Percentiles rank a stretch among this genome's conserved stretches.
These are phyloP conservation scores for Conus betulinus DNA, from an alignment of 1,140 invertebrate species.

Conservation along the genomic window DNA sequence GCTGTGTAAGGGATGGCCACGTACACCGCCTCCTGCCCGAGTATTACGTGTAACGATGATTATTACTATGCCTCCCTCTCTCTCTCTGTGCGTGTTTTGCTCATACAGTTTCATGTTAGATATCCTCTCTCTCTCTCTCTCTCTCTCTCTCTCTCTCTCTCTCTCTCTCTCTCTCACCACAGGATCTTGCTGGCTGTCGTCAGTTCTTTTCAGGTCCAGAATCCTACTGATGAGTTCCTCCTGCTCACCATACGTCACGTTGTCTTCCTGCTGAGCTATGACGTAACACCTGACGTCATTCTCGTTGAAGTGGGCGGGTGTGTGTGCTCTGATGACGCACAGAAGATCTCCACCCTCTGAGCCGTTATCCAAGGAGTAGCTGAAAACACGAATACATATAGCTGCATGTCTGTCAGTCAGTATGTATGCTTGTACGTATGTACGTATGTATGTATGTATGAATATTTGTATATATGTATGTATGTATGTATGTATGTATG, in stretches of 20 bases:
- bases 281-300: conserved; percentile 42
- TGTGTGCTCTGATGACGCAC: conserved; percentile 48
- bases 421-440: neutral
- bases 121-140: too few relatives aligned
- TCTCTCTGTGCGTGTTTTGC: neutral
- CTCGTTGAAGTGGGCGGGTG: conserved; percentile 45
- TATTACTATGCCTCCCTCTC: neutral
- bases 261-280: conserved; percentile 38
- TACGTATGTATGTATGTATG: too few relatives aligned
- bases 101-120: neutral
- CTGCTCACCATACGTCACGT: conserved; percentile 46
- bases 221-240: conserved; percentile 59
- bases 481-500: too few relatives aligned
- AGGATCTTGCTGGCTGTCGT: conserved; percentile 10
- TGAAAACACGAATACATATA: neutral
- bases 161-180: neutral
- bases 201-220: conserved; percentile 32
- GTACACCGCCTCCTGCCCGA: conserved; percentile 48
- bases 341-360: conserved; percentile 32
- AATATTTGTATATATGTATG: too few relatives aligned
- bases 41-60: neutral
- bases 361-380: conserved; percentile 22
- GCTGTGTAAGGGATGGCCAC: conserved; percentile 57
- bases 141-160: neutral
- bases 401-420: too few relatives aligned